Evolutionary conservation across 2,797 vertebrate genomes (phyloP).

Genomic region (Miichthys miiuy): DNA sequence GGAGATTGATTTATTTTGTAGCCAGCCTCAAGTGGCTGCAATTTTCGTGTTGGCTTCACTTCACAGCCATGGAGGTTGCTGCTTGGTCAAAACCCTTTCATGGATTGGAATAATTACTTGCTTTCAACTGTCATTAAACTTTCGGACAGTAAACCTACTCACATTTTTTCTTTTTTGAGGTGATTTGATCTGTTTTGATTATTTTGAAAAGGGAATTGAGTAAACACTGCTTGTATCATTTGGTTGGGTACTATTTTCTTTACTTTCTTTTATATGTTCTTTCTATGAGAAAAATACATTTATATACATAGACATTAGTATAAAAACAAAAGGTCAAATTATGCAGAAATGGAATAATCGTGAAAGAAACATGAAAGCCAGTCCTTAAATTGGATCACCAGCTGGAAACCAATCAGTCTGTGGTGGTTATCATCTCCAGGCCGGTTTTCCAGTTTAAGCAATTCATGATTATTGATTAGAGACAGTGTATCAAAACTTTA

Average conservation of each 20-base stretch:
- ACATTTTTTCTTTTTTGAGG: no score
- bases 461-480: slow-evolving; percentile 4
- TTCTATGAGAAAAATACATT: not conserved
- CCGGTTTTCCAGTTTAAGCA: not conserved
- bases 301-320: not conserved
- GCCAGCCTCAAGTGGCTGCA: no score
- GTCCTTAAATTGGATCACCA: not conserved
- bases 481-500: not conserved
- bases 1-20: no score
- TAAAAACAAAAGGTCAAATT: not conserved
- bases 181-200: not conserved
- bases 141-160: not conserved
- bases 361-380: not conserved
- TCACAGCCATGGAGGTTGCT: no score
- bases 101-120: not conserved
- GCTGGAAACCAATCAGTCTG: not conserved
- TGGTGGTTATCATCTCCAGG: not conserved
- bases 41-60: no score
- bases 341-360: not conserved
- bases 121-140: not conserved
- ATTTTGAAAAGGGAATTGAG: not conserved
- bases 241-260: not conserved
- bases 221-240: not conserved
- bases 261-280: not conserved
- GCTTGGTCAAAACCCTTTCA: not conserved